Base-by-base conservation (phyloP, 2,888 invertebrate species). In the Torymus tubicola region DNA sequence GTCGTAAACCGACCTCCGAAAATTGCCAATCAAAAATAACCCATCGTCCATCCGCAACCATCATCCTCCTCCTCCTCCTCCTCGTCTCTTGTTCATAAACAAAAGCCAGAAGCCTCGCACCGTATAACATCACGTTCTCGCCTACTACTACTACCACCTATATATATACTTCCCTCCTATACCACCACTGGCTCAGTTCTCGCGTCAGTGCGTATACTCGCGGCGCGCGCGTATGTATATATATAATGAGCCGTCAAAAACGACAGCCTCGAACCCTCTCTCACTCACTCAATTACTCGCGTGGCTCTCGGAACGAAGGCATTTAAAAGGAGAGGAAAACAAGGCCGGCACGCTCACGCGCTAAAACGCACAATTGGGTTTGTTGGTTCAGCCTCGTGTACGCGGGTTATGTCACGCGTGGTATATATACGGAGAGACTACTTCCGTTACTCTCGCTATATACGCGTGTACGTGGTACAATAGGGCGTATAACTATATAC, bases 211-310 rank as follows among this genome's bases (percentile, higher is more conserved):
- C 10, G 5, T 42, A 42, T 42, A 42, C 42, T 5, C 14, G 13
- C 42, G n/a, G n/a, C n/a, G n/a, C n/a, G n/a, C n/a, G n/a, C n/a
- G n/a, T n/a, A n/a, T n/a, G n/a, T n/a, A n/a, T n/a, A 60, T 57
- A 42, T 18, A 76, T 80, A 80, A 80, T 71, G 75, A 75, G 80
- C 71, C 80, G 71, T 80, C 67, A 71, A 80, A 80, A 72, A 18
- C 63, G 70, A 68, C 70, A 61, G 60, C 18, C 73, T 63, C 75
- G 61, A 57, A 61, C 73, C 68, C 42, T 52, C 31, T 73, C 13
- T 50, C 60, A 42, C 64, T 58, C 78, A 67, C 68, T 78, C 53
- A 67, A 52, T 55, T 8, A 8, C 42, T 53, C 52, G 21, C 68
- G 21, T 12, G n/a, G n/a, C 18, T 10, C 61, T 21, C 57, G 58